Conservation (phyloP, 2,113 vertebrate species). For the Clarias magur region DNA sequence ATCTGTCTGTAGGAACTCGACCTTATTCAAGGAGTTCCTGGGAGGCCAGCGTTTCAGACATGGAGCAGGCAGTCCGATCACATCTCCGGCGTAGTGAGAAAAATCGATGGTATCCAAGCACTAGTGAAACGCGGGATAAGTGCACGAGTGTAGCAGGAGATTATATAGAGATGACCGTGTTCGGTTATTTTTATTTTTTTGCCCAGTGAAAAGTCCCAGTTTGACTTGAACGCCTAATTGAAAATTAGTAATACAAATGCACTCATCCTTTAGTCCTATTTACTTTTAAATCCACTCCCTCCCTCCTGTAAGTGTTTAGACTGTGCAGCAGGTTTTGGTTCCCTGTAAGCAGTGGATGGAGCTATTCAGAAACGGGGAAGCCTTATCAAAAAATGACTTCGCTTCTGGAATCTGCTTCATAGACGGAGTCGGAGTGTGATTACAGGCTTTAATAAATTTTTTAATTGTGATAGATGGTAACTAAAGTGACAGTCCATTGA, state of each 20-base stretch:
- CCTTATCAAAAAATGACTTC: background rate
- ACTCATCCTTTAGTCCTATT: background rate
- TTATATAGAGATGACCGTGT: no score
- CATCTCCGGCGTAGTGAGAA: no score
- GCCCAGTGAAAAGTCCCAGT: no score
- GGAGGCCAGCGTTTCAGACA: no score
- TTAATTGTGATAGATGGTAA: conserved; percentile 13
- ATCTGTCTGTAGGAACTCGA: no score
- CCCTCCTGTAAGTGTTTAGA: background rate
- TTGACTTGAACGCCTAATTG: no score
- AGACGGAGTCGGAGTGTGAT: background rate
- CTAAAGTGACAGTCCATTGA: background rate
- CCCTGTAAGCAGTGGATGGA: background rate
- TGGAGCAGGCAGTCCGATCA: no score
- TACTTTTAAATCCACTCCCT: background rate
- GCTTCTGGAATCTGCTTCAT: background rate
- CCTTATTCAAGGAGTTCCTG: no score
- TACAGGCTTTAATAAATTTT: background rate
- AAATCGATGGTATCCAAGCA: no score
- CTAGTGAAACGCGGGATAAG: no score
- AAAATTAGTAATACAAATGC: no score
- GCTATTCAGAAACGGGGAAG: background rate
- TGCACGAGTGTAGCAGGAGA: no score
- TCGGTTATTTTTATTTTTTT: background rate
- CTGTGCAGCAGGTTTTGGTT: background rate